phyloP scores from a whole-genome alignment of 1,140 invertebrate genomes.

The Drosophila pachea region DNA sequence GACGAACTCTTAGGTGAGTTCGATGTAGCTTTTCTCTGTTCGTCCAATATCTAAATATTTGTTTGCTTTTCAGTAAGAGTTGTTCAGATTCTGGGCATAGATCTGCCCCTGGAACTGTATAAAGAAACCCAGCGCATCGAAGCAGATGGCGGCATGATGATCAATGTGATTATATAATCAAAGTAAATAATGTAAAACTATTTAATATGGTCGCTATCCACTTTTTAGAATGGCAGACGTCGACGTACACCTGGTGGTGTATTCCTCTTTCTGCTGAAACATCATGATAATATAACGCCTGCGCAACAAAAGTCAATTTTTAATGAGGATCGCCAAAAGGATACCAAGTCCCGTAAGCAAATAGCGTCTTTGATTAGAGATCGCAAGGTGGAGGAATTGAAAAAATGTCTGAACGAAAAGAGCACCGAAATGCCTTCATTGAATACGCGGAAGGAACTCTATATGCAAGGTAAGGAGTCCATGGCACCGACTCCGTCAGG shows the following conservation, averaged over 20 bases:
- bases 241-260: conserved; percentile 91
- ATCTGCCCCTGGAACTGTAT: conserved; percentile 87
- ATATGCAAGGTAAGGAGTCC: conserved; percentile 79
- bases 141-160: conserved; percentile 89
- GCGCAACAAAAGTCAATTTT: conserved; percentile 87
- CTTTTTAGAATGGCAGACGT: conserved; percentile 86
- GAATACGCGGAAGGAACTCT: conserved; percentile 80
- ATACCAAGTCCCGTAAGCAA: conserved; percentile 81
- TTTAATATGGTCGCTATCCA: not conserved
- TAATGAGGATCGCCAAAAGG: conserved; percentile 83
- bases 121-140: conserved; percentile 89
- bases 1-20: conserved; percentile 84
- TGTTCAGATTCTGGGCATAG: conserved; percentile 85
- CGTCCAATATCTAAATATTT: not conserved
- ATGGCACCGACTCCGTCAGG: conserved; percentile 80
- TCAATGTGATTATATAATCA: conserved; percentile 81
- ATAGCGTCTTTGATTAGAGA: conserved; percentile 80
- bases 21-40: conserved; percentile 17
- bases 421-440: conserved; percentile 82
- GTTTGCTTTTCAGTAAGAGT: conserved; percentile 81
- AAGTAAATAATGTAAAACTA: not conserved
- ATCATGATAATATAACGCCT: conserved; percentile 84
- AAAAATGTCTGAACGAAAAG: conserved; percentile 79
- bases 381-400: conserved; percentile 83
- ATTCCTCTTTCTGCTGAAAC: conserved; percentile 89